phyloP scores from a whole-genome alignment of 2,113 vertebrate genomes.

The Mesitornis unicolor region DNA sequence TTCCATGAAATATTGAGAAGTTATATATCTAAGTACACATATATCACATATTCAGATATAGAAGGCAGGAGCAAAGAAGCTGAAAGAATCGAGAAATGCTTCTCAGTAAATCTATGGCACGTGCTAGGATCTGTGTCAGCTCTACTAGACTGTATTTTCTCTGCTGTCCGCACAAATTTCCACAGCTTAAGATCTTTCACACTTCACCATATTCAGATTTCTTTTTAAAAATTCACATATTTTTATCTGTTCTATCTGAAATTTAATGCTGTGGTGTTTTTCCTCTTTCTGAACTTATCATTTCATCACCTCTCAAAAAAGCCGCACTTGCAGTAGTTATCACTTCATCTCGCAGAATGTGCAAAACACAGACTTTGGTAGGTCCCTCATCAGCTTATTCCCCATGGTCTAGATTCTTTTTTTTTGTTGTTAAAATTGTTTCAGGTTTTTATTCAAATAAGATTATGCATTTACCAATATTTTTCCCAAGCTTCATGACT shows the following conservation, averaged over 20 bases:
- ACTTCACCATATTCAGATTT: neutral
- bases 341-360: neutral
- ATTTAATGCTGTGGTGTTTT: neutral
- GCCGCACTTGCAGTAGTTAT: neutral
- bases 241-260: neutral
- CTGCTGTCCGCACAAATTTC: neutral
- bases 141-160: neutral
- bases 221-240: neutral
- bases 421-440: neutral
- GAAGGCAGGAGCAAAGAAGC: neutral
- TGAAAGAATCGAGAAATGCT: neutral
- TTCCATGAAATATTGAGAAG: neutral
- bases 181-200: rapidly evolving
- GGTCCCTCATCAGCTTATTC: conserved; percentile 5
- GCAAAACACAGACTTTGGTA: conserved; percentile 15
- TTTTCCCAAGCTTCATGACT: conserved; percentile 26
- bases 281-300: neutral
- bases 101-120: neutral
- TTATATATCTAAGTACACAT: neutral
- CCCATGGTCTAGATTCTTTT: neutral
- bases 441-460: conserved; percentile 53
- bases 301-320: conserved; percentile 5
- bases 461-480: conserved; percentile 29
- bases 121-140: neutral
- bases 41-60: neutral